Base-by-base conservation (phyloP, 2,797 vertebrate species). In the Peromyscus aztecus region DNA sequence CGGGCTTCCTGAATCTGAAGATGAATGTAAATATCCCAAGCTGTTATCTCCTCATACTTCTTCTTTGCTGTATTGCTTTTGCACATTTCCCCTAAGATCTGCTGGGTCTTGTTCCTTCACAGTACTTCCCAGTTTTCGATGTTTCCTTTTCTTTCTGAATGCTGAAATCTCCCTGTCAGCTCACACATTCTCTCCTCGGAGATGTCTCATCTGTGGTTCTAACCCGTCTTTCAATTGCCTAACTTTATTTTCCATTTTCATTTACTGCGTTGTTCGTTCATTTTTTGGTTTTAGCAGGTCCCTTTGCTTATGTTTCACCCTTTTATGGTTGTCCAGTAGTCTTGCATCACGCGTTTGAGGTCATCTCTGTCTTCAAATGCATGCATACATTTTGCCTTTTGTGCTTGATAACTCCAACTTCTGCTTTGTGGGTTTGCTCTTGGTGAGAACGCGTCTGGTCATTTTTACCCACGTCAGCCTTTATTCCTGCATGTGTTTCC, bases 31-130 rank as follows among this genome's bases (percentile, higher is more conserved):
- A 86, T 61, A 37, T 55, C 80, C 14, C 75, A 23, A 91, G 37
- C n/a, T 7, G 9, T 52, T 86, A 49, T 57, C n/a, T 82, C 78
- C 77, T 80, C 55, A 83, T 78, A 65, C 84, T 94, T 94, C 24
- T 90, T 76, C 16, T 61, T 67, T 31, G 11, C 31, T 24, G 24
- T 27, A 16, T 37, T 19, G 21, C 40, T 29, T 46, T 65, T 31
- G 6, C 40, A 21, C 5, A 46, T 29, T 46, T 31, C 59, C 59
- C 0, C 7, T 27, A 63, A 31, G 8, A 12, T 31, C 37, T 46
- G 10, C 27, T 46, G 4, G 59, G 16, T 31, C 63, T 24, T 29
- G 0, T 78, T 90, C 61, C 71, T 91, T n/a, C 88, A 67, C 29
- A 11, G 27, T 6, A 49, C 31, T 12, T 27, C 8, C 14, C 23